phyloP scores from a whole-genome alignment of 2,888 invertebrate species.

The Chaitophorus viminalis region DNA sequence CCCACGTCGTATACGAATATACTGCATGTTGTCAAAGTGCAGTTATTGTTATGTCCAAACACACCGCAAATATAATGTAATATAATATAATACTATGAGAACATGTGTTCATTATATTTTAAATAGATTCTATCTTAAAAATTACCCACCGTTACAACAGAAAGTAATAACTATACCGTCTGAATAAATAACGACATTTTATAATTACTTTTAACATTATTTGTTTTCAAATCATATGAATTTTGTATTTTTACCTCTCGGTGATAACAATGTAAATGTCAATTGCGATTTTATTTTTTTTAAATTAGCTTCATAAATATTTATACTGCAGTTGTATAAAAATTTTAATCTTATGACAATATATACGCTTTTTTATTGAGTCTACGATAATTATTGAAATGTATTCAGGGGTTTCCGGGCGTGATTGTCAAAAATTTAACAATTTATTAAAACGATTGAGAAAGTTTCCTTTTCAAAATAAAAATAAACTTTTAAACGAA shows the following conservation, averaged over 20 bases:
- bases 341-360: conserved; percentile 1
- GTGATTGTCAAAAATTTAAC: conserved; percentile 47
- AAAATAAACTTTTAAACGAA: conserved; percentile 42
- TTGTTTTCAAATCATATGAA: background rate
- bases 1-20: no score
- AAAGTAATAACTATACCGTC: background rate
- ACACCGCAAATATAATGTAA: no score
- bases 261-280: background rate
- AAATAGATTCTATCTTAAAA: no score
- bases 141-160: background rate
- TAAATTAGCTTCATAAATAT: conserved; percentile 12
- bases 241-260: background rate
- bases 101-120: no score
- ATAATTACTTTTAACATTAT: background rate
- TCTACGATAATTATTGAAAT: conserved; percentile 43
- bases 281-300: background rate
- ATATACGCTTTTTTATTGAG: background rate
- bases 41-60: no score
- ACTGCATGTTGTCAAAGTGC: no score
- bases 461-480: conserved; percentile 52
- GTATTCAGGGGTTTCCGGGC: conserved; percentile 45
- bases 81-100: no score
- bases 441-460: conserved; percentile 50
- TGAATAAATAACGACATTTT: background rate
- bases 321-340: background rate